Conservation (phyloP, 1,140 invertebrate genomes). For the Rhynchophorus ferrugineus region DNA sequence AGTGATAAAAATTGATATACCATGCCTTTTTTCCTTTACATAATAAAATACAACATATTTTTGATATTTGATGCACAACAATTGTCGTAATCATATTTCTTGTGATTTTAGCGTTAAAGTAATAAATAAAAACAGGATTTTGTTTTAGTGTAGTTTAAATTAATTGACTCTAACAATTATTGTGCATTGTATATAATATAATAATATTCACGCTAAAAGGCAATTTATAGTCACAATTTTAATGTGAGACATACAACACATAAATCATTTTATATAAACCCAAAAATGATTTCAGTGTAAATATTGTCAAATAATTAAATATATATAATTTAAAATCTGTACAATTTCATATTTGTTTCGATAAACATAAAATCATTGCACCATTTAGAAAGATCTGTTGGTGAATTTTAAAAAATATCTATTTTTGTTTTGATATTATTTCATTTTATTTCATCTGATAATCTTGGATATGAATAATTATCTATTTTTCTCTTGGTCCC, state of each 20-base stretch:
- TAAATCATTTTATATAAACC: slow-evolving; percentile 21
- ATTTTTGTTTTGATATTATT: slow-evolving; percentile 29
- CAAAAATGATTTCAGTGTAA: slow-evolving; percentile 18
- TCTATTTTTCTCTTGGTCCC: slow-evolving; percentile 35
- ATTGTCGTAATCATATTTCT: not conserved
- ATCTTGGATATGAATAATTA: slow-evolving; percentile 34
- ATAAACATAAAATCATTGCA: slow-evolving; percentile 10
- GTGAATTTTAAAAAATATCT: slow-evolving; percentile 15
- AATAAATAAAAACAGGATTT: not conserved
- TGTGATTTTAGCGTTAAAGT: not conserved
- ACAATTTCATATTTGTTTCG: slow-evolving; percentile 13
- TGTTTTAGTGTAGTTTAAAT: too few species aligned
- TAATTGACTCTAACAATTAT: not conserved
- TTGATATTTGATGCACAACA: slow-evolving; percentile 25
- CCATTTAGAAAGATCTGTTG: slow-evolving; percentile 7
- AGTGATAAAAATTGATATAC: slow-evolving; percentile 19
- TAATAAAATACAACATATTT: slow-evolving; percentile 37
- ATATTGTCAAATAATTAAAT: slow-evolving; percentile 40
- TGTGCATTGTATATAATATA: slow-evolving; percentile 13
- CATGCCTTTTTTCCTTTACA: slow-evolving; percentile 29
- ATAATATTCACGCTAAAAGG: slow-evolving; percentile 41
- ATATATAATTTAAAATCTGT: slow-evolving; percentile 25
- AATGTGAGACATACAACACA: slow-evolving; percentile 28
- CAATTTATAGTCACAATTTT: slow-evolving; percentile 41
- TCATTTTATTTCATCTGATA: slow-evolving; percentile 32